Evolutionary conservation across 2,888 invertebrate species (phyloP).

Genomic region (Frankliniella intonsa): DNA sequence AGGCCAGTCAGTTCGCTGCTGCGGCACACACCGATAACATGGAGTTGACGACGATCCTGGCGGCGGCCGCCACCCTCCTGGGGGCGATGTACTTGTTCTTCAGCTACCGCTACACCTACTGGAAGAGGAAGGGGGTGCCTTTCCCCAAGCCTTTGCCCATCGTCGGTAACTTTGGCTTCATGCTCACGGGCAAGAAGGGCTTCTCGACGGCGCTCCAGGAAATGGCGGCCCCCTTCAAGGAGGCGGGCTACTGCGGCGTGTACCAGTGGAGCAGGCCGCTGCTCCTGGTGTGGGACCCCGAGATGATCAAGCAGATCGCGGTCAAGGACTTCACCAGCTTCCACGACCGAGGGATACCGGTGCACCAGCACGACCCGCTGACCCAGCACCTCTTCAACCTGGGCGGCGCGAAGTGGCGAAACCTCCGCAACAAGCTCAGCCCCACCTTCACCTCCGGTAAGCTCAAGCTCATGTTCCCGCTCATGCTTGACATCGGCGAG

Average conservation of each 20-base stretch:
- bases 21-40: not conserved
- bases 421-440: conserved; percentile 50
- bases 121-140: not conserved
- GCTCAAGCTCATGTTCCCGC: conserved; percentile 51
- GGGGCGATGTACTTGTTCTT: not conserved
- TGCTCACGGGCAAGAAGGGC: not conserved
- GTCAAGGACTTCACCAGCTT: conserved; percentile 51
- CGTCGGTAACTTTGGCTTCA: not conserved
- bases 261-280: conserved; percentile 51
- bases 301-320: conserved; percentile 49
- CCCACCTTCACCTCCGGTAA: conserved; percentile 55
- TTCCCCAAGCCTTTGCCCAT: not conserved
- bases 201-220: not conserved
- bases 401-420: conserved; percentile 53
- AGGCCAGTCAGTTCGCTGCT: not conserved
- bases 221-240: not conserved
- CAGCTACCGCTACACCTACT: not conserved
- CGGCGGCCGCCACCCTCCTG: not conserved
- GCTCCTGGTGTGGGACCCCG: conserved; percentile 48
- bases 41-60: not conserved
- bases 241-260: conserved; percentile 44
- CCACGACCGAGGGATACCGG: conserved; percentile 47
- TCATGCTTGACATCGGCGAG: conserved; percentile 47
- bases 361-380: conserved; percentile 45
- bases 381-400: conserved; percentile 47